phyloP scores from a whole-genome alignment of 2,797 vertebrate genomes.

The Apodemus agrarius region DNA sequence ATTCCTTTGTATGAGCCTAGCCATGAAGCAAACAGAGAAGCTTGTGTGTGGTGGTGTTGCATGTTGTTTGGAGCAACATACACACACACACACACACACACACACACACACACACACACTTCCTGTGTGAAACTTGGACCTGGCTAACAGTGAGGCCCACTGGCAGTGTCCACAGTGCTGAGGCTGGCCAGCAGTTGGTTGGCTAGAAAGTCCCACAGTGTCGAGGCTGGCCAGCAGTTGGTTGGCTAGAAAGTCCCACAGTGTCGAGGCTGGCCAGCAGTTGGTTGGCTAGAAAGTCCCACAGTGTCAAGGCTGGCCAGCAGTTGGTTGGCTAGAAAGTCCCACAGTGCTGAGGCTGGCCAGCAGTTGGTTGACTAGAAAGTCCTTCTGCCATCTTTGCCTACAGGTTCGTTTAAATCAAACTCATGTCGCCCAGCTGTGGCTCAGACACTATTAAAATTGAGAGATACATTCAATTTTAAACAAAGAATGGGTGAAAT shows the following conservation, averaged over 20 bases:
- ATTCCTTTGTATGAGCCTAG: background rate
- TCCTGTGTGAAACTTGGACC: conserved; percentile 41
- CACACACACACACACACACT: background rate
- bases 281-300: conserved; percentile 58
- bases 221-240: too few species aligned
- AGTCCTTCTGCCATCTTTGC: conserved; percentile 74
- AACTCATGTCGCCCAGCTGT: conserved; percentile 49
- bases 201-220: conserved; percentile 70
- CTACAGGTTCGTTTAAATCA: conserved; percentile 75
- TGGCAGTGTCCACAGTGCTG: background rate
- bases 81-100: background rate
- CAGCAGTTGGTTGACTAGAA: conserved; percentile 9
- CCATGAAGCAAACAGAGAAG: background rate
- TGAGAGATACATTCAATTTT: conserved; percentile 69
- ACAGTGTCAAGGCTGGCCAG: accelerated
- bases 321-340: too few species aligned
- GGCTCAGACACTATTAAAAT: conserved; percentile 21
- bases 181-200: background rate
- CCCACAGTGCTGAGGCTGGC: background rate
- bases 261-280: too few species aligned
- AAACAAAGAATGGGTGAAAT: conserved; percentile 76
- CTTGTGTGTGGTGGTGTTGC: background rate
- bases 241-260: conserved; percentile 65
- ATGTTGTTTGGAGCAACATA: conserved; percentile 29
- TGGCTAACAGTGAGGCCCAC: conserved; percentile 59